Percentiles rank a stretch among this genome's conserved stretches.
Evolutionary conservation across 2,888 invertebrate genomes (phyloP).

Genomic region (Drosophila demipolita): DNA sequence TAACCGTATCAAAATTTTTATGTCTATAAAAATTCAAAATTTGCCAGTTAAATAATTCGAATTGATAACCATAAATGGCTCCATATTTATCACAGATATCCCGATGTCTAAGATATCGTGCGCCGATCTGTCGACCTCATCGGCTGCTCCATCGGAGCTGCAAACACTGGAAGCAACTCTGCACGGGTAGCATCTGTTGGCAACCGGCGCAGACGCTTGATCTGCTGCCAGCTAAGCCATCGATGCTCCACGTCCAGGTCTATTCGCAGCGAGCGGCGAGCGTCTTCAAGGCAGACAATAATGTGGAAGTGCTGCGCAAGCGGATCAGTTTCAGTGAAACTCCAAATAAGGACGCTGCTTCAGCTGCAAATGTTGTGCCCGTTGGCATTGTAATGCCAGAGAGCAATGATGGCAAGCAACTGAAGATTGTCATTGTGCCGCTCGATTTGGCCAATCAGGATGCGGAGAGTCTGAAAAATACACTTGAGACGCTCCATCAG

Average conservation of each 20-base stretch:
- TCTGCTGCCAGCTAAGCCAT: conserved; percentile 14
- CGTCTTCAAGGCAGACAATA: conserved; percentile 47
- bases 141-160: conserved; percentile 45
- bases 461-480: conserved; percentile 56
- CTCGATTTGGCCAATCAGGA: conserved; percentile 65
- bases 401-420: conserved; percentile 26
- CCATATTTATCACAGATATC: conserved; percentile 66
- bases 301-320: conserved; percentile 61
- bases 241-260: conserved; percentile 46
- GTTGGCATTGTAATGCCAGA: conserved; percentile 63
- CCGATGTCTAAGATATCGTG: conserved; percentile 62
- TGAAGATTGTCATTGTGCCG: conserved; percentile 78
- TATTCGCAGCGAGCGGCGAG: conserved; percentile 49
- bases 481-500: conserved; percentile 66
- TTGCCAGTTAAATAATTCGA: neutral
- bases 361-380: conserved; percentile 40
- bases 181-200: conserved; percentile 18
- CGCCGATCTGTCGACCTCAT: conserved; percentile 55
- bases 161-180: conserved; percentile 48
- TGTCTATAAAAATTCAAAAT: conserved; percentile 15
- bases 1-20: neutral
- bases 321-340: conserved; percentile 63
- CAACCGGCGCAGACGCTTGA: conserved; percentile 20
- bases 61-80: conserved; percentile 29
- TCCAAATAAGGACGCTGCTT: neutral